Evolutionary conservation across 2,113 vertebrate species (phyloP), one percentile per base, ranked within the genome.

Genomic region (Hystrix brachyura): DNA sequence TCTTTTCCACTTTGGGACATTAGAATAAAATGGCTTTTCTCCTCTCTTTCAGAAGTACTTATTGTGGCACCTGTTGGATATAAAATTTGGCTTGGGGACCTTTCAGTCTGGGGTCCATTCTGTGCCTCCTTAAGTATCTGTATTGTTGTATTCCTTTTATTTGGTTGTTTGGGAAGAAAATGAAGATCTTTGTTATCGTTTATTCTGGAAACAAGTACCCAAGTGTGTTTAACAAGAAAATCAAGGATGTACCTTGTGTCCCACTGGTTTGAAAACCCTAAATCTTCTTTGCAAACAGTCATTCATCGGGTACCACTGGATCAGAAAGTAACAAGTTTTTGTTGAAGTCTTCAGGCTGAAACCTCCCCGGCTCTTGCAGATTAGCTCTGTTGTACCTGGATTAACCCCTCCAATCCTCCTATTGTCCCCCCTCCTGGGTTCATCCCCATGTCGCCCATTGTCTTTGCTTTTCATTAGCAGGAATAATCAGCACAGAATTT

Each of bases 381-480:
- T 99, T 98, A 99, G 96, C 98, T 97, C 97, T 92, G 95, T 97
- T 98, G 98, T 98, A 97, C 97, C 97, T 91, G 98, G 98, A 98
- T 99, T 99, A 99, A 98, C 98, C 98, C 95, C 93, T 97, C 86
- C 69, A 98, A 98, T 94, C 97, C 96, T 46, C 71, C 95, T 72
- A 98, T 99, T 99, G 98, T 99, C 98, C 98, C 97, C 98, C 96
- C 98, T 98, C 98, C 97, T 98, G 98, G 97, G 96, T 97, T 98
- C 97, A 98, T 98, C 98, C 98, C 94, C 94, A 92, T 98, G 98
- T 98, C 98, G 98, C 96, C 98, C 91, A 98, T 98, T 98, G 98
- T 98, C 98, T 98, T 95, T 90, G 97, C 97, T 98, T 98, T 98
- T 98, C 98, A 97, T 97, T 90, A 92, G 55, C 7, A 15, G 46